Conservation (phyloP, 2,113 vertebrate species). For the Rattus norvegicus region DNA sequence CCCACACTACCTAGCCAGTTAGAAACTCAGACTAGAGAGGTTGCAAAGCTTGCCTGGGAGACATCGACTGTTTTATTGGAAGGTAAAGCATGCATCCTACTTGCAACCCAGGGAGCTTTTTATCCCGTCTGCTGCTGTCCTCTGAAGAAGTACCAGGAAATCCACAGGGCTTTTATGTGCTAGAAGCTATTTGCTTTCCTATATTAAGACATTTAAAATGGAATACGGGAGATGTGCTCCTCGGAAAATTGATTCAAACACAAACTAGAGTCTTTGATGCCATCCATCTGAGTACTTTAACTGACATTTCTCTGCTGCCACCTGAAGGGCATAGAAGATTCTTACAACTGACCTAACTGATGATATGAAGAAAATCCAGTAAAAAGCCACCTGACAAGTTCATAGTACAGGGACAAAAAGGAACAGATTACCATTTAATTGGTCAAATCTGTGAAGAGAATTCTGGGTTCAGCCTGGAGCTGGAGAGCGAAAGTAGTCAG, state of each 20-base stretch:
- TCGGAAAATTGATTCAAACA: neutral
- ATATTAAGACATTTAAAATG: neutral
- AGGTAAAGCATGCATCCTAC: neutral
- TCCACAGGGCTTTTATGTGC: neutral
- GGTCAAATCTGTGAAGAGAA: neutral
- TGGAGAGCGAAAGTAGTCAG: neutral
- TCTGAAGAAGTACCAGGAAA: neutral
- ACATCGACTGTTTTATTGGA: neutral
- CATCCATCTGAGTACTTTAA: rapidly evolving
- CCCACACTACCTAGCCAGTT: neutral
- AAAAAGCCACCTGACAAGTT: neutral
- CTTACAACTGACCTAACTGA: neutral
- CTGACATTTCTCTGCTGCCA: constrained; percentile 63
- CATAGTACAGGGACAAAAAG: neutral
- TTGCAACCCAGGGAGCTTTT: neutral
- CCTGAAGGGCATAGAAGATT: constrained; percentile 24
- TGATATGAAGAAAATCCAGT: neutral
- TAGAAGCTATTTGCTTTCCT: neutral
- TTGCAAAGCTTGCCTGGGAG: neutral
- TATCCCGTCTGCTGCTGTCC: neutral
- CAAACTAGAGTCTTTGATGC: neutral
- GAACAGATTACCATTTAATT: neutral
- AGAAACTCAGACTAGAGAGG: neutral
- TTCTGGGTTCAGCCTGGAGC: neutral
- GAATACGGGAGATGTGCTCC: neutral